A percentile compares a stretch with the other conserved stretches of the same genome.
phyloP scores from a whole-genome alignment of 2,113 vertebrate species.

The Thamnaconus septentrionalis region DNA sequence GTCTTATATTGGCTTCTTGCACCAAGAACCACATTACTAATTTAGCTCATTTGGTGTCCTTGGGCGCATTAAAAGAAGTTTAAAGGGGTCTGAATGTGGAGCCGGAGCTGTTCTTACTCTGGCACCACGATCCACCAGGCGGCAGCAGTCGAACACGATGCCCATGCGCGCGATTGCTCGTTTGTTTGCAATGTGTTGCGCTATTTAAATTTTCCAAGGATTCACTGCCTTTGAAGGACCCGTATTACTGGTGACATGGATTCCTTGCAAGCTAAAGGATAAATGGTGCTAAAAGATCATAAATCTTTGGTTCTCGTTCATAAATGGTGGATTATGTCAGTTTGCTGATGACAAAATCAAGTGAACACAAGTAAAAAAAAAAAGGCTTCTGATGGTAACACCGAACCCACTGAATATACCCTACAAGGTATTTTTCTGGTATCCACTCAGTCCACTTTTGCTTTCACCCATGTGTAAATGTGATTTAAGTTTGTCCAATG shows the following conservation, averaged over 20 bases:
- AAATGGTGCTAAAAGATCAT: constrained; percentile 29
- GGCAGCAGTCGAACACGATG: constrained; percentile 30
- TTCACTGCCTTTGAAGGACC: constrained; percentile 59
- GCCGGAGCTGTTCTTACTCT: constrained; percentile 51
- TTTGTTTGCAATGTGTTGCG: constrained; percentile 65
- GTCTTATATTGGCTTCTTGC: constrained; percentile 59
- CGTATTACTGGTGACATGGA: constrained; percentile 58
- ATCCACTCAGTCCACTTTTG: constrained; percentile 59
- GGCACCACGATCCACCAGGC: constrained; percentile 29
- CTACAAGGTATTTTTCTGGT: constrained; percentile 38
- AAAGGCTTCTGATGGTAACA: no score
- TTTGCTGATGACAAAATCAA: constrained; percentile 16
- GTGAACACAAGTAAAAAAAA: constrained; percentile 11
- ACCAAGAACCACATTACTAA: constrained; percentile 65
- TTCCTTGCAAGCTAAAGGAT: constrained; percentile 44
- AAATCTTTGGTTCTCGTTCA: constrained; percentile 1
- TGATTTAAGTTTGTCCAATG: constrained; percentile 35
- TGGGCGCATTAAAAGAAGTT: constrained; percentile 73
- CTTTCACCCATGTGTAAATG: constrained; percentile 25
- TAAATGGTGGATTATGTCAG: constrained; percentile 34
- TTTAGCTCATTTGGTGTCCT: constrained; percentile 72
- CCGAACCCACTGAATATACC: no score
- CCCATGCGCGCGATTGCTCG: constrained; percentile 60
- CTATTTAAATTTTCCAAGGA: constrained; percentile 68
- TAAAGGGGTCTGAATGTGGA: constrained; percentile 45